These are phyloP conservation scores for Zaprionus obscuricornis DNA, from an alignment of 2,888 invertebrate species.

Conservation along the genomic window DNA sequence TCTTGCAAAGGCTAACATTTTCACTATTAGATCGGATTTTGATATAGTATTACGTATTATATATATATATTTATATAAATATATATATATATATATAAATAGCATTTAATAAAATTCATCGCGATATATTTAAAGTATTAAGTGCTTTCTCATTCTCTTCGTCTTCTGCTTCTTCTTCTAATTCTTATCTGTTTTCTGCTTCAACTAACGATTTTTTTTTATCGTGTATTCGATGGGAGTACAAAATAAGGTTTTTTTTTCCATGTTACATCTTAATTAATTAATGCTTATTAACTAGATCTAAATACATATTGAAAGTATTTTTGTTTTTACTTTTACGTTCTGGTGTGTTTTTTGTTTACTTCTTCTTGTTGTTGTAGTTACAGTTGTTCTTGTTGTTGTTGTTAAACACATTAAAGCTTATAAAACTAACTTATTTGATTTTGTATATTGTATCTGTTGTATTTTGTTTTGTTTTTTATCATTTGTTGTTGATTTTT, in stretches of 20 bases:
- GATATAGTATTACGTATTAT: conserved; percentile 26
- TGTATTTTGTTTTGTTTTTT: conserved; percentile 46
- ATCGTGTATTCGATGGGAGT: conserved; percentile 71
- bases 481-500: conserved; percentile 57
- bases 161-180: not conserved
- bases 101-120: conserved; percentile 59
- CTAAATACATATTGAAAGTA: conserved; percentile 47
- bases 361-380: conserved; percentile 3
- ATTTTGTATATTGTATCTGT: conserved; percentile 54
- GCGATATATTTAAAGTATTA: conserved; percentile 42
- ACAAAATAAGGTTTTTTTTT: conserved; percentile 50
- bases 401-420: conserved; percentile 45
- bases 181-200: conserved; percentile 1
- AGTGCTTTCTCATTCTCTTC: conserved; percentile 18
- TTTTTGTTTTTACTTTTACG: conserved; percentile 19
- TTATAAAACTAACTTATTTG: conserved; percentile 62
- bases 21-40: conserved; percentile 64
- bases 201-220: conserved; percentile 30
- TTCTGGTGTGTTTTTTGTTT: conserved; percentile 32
- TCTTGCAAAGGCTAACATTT: conserved; percentile 67
- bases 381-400: conserved; percentile 23
- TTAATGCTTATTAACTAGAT: conserved; percentile 36
- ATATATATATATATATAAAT: conserved; percentile 34
- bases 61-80: no score
- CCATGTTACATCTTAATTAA: conserved; percentile 39